Base-by-base conservation (phyloP, 2,797 vertebrate species). In the Tenualosa ilisha region DNA sequence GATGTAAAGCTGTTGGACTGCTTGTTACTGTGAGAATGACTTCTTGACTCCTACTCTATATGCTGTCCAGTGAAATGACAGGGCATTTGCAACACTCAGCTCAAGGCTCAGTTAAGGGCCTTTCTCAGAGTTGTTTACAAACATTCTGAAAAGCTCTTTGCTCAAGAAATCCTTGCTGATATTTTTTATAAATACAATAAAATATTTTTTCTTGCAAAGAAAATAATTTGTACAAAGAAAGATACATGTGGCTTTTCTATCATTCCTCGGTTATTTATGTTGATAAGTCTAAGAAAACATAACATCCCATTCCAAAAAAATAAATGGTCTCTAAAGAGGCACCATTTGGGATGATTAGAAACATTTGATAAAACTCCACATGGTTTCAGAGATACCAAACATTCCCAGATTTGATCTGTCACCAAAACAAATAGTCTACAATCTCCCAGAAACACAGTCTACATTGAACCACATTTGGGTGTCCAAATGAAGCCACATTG, bases 21-120 rank as follows among this genome's bases (percentile, higher is more conserved):
- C 84, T 81, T 85, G 17, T 84, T 84, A 72, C 49, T 88, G 79
- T 87, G 84, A 81, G 83, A 59, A 56, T 86, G 86, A 86, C 84
- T 59, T 46, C 84, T 59, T 46, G 31, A 87, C 83, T 54, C 50
- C 82, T 61, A 81, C 82, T 83, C 68, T n/a, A 81, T 89, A 85
- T 85, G 82, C 81, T 79, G 83, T 87, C 72, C 37, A 46, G 72
- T 22, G 40, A 46, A 43, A 79, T 72, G 65, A 72, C 65, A 37
- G 26, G 81, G 84, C 81, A 85, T 84, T 84, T 85, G 82, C 83
- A 89, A 86, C 85, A 85, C 82, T 84, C 50, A 13, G 8, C 56
- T 56, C 63, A 79, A 85, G 56, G 81, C 81, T 87, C 75, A 81
- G 56, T 83, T 46, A 85, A 87, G 85, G 85, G 85, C 61, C 75